Evolutionary conservation across 2,113 vertebrate species (phyloP).

Genomic region (Trichechus manatus): DNA sequence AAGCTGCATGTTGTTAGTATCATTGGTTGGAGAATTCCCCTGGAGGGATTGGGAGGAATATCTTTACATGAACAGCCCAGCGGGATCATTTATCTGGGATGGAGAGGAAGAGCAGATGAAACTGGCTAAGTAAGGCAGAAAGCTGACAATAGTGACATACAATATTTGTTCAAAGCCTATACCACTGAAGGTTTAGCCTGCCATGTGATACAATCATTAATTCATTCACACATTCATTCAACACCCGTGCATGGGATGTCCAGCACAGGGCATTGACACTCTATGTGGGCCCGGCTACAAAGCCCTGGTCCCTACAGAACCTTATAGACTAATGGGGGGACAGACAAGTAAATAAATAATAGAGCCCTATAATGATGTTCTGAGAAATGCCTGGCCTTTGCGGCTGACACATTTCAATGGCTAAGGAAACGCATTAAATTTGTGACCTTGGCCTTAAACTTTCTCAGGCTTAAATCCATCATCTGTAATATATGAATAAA

Average conservation of each 20-base stretch:
- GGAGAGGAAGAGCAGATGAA: background rate
- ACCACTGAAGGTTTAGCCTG: background rate
- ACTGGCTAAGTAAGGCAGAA: background rate
- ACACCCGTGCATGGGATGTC: background rate
- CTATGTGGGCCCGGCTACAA: background rate
- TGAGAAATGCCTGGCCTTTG: background rate
- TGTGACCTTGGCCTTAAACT: background rate
- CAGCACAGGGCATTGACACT: background rate
- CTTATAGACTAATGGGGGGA: background rate
- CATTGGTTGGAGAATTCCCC: slow-evolving; percentile 22
- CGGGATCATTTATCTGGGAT: background rate
- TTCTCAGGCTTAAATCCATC: background rate
- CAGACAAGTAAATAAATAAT: background rate
- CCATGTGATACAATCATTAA: background rate
- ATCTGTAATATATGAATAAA: background rate
- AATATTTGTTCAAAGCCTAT: background rate
- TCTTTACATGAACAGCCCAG: background rate
- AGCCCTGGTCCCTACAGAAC: background rate
- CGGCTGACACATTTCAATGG: background rate
- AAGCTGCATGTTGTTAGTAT: slow-evolving; percentile 51
- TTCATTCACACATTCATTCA: background rate
- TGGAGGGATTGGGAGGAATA: background rate
- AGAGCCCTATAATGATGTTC: accelerated
- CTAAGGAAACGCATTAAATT: background rate
- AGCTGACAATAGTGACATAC: background rate